phyloP scores from a whole-genome alignment of 1,140 invertebrate species.

The Conus ventricosus region DNA sequence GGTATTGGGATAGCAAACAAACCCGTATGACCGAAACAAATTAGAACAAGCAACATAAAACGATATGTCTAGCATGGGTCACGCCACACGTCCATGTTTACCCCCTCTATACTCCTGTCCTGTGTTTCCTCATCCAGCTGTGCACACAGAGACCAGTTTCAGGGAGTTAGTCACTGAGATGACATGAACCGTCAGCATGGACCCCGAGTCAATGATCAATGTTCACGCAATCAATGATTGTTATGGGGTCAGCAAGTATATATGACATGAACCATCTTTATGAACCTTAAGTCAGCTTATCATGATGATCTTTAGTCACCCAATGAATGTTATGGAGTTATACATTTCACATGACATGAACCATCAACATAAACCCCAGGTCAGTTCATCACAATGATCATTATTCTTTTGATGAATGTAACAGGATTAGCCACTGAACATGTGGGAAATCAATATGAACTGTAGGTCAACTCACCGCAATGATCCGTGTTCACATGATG shows the following conservation, averaged over 20 bases:
- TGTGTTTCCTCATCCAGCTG: slow-evolving; percentile 21
- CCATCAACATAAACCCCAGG: background rate
- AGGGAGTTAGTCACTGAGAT: background rate
- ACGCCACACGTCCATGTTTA: slow-evolving; percentile 1
- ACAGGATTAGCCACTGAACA: too few relatives aligned
- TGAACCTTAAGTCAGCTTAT: background rate
- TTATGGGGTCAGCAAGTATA: background rate
- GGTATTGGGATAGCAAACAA: background rate
- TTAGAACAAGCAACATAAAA: background rate
- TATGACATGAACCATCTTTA: background rate
- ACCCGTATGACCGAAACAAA: background rate
- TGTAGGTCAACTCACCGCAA: too few relatives aligned
- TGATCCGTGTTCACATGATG: too few relatives aligned
- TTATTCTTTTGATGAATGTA: background rate
- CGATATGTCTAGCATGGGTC: background rate
- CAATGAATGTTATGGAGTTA: background rate
- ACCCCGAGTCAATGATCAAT: too few relatives aligned
- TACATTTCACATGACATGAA: background rate
- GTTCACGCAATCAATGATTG: background rate
- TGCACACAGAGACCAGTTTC: background rate
- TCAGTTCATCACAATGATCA: background rate
- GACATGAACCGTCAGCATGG: background rate
- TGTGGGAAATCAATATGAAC: too few relatives aligned
- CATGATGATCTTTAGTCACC: background rate
- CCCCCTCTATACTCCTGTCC: slow-evolving; percentile 33